Percentiles rank a stretch among this genome's conserved stretches.
phyloP scores from a whole-genome alignment of 1,140 invertebrate species.

The Drosophila virilis region DNA sequence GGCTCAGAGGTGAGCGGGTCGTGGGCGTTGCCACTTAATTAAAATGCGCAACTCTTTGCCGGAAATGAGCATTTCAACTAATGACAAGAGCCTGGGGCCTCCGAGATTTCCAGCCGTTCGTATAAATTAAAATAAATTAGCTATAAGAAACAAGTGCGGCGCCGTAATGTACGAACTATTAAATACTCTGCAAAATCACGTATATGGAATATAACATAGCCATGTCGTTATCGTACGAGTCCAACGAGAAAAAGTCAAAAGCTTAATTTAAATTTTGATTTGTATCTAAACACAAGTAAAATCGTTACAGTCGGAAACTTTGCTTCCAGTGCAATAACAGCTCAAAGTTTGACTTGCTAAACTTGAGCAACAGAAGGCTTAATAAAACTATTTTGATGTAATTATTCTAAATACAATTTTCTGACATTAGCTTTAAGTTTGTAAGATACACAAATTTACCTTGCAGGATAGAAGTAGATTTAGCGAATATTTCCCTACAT shows the following conservation, averaged over 20 bases:
- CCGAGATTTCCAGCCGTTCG: slow-evolving; percentile 55
- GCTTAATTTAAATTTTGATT: neutral
- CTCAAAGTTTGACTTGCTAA: neutral
- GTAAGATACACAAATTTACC: neutral
- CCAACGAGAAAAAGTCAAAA: neutral
- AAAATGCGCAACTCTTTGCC: slow-evolving; percentile 81
- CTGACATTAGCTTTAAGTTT: neutral
- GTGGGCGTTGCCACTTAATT: slow-evolving; percentile 65
- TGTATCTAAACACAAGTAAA: neutral
- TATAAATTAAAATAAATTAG: slow-evolving; percentile 70
- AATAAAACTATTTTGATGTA: neutral
- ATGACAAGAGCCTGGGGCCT: slow-evolving; percentile 58
- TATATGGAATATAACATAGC: neutral
- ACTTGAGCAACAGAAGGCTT: neutral
- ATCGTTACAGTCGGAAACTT: too few relatives aligned
- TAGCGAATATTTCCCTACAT: too few relatives aligned
- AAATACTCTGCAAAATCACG: neutral
- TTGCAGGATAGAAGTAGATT: too few relatives aligned
- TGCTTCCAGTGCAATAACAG: neutral
- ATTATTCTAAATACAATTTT: neutral
- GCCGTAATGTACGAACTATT: neutral
- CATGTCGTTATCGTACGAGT: neutral
- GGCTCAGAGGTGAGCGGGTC: neutral
- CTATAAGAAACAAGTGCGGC: slow-evolving; percentile 11
- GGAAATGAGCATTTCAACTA: slow-evolving; percentile 80